Base-by-base conservation (phyloP, 2,113 vertebrate species). In the Ptychochromis oligacanthus region DNA sequence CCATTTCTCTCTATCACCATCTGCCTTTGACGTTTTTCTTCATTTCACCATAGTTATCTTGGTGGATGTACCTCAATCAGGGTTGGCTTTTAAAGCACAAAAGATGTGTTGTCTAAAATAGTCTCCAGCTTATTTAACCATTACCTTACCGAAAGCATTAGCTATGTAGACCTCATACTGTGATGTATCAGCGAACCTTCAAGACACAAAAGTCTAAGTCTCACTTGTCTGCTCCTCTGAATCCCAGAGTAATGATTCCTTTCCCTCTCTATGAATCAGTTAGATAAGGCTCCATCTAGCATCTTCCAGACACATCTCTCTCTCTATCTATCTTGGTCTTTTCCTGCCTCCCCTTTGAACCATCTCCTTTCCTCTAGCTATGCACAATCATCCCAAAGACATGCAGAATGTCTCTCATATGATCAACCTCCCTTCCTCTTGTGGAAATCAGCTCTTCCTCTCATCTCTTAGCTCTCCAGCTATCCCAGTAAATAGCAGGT, bases 371-470 rank as follows among this genome's bases (percentile, higher is more conserved):
- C 83, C 61, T 78, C 57, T 56, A 74, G 82, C 61, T 28, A 65
- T 55, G 38, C 26, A 84, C 77, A 84, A 67, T 90, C 72, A 72
- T 85, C 75, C 77, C 3, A 20, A 26, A 88, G 67, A 85, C 77
- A 89, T 90, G 82, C 79, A 87, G 84, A 92, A 89, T 61, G 77
- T 64, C 74, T 84, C 85, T 83, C 79, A 81, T 43, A 75, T 81
- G 85, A 91, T 92, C 87, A 84, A 77, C 62, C 79, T 77, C 17
- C 77, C 49, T 75, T 75, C 62, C 79, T 76, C 77, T 81, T 46
- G 12, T 87, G 24, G 75, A 84, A 81, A 81, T 80, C 82, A 80
- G 26, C 28, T 36, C 34, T 56, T 81, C 78, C 76, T 85, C 74
- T 86, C 77, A 88, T 88, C 75, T 83, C 87, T 79, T 75, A 75